Base-by-base conservation (phyloP, 2,888 invertebrate species). In the Synanthedon andrenaeformis region DNA sequence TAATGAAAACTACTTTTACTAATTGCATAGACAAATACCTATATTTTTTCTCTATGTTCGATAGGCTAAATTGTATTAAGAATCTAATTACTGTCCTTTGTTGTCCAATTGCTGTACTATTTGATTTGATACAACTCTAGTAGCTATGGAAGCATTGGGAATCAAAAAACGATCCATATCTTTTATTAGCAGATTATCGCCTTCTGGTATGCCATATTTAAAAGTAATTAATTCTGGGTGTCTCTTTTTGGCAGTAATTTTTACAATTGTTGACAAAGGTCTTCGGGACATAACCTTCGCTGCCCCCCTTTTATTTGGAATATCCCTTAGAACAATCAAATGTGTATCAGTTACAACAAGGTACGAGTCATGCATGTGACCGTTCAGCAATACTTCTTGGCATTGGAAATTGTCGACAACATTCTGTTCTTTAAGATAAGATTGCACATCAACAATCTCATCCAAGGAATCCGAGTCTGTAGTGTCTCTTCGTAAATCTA, bases 191-290 rank as follows among this genome's bases (percentile, higher is more conserved):
- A 95, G 85, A 49, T 91, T 91, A 66, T 94, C 94, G 51, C 94
- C 95, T 72, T 95, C 93, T 2, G 93, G 93, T 55, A 92, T 90
- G 4, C 98, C 97, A 76, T 98, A 98, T 76, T 97, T 97, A 78
- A 99, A 98, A 1, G 99, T 99, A 58, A 99, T 97, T 65, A 99
- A 88, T 81, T 99, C 97, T 0, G 98, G 98, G 75, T 96, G 94
- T 55, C 94, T 92, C 76, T 97, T 97, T 76, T 97, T 96, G 11
- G 98, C 97, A 1, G 99, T 99, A 58, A 99, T 99, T 88, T 96
- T 97, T 8, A 98, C 96, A 65, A 99, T 96, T 52, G 95, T 94
- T 2, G 96, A 93, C 53, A 99, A 87, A 0, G 96, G 95, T 54
- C 98, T 90, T 58, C 95, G 91, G 0, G 96, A 95, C 69, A 96